A percentile compares a stretch with the other conserved stretches of the same genome.
phyloP scores from a whole-genome alignment of 2,113 vertebrate genomes.

The Semicossyphus pulcher region DNA sequence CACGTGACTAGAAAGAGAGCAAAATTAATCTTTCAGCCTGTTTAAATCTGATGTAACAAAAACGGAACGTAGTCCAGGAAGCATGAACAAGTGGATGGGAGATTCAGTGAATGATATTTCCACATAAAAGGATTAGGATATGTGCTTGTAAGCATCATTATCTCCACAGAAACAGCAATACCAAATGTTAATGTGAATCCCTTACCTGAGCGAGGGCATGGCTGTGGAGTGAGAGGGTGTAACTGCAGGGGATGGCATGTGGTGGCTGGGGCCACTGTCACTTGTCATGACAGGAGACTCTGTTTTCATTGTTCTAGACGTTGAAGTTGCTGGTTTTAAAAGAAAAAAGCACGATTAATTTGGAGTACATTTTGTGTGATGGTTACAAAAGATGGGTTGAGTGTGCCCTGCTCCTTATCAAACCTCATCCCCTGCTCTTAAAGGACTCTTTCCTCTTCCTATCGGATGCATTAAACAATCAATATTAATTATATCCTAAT shows the following conservation, averaged over 20 bases:
- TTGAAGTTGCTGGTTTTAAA: constrained; percentile 79
- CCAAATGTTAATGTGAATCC: too few relatives aligned
- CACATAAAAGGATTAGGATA: constrained; percentile 59
- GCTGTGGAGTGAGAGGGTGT: constrained; percentile 85
- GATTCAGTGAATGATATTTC: constrained; percentile 54
- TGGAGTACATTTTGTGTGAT: too few relatives aligned
- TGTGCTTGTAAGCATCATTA: constrained; percentile 77
- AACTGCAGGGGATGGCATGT: constrained; percentile 82
- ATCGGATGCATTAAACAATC: constrained; percentile 24
- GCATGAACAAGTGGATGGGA: neutral
- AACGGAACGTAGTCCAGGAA: neutral
- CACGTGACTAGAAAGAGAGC: constrained; percentile 74
- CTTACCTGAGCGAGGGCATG: constrained; percentile 91
- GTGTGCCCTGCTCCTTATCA: neutral
- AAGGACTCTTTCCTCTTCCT: constrained; percentile 13
- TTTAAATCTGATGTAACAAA: neutral
- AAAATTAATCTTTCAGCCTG: neutral
- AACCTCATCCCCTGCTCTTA: neutral
- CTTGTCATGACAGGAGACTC: constrained; percentile 85
- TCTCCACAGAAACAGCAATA: constrained; percentile 38
- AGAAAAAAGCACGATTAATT: neutral
- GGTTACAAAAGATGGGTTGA: too few relatives aligned
- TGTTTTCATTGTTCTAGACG: constrained; percentile 82
- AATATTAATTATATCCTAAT: constrained; percentile 33
- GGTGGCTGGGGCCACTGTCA: constrained; percentile 80